Base-by-base conservation (phyloP, 2,113 vertebrate genomes). In the Alethe castanea region DNA sequence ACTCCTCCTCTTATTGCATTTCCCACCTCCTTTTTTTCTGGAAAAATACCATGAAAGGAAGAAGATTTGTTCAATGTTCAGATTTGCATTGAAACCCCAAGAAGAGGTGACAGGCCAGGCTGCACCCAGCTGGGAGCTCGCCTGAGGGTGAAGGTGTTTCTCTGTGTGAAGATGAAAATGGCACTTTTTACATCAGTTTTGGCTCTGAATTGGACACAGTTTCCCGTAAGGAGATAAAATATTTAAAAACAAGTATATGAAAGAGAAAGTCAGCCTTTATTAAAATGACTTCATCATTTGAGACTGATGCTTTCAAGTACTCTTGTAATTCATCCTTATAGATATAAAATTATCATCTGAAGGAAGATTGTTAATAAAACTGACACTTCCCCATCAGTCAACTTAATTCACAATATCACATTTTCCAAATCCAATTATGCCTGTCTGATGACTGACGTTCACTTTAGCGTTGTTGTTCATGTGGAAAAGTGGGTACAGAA, bases 361-460 rank as follows among this genome's bases (percentile, higher is more conserved):
- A 92, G 92, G 91, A 93, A 95, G 95, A 84, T 62, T 92, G 94
- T 97, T 97, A 94, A 96, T 95, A 95, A 96, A 96, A 94, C 81
- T 87, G 97, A 95, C 96, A 84, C 86, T 92, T 96, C 91, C 83
- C 97, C 92, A 95, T 98, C 97, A 94, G 95, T 97, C 97, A 97
- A 47, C 92, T 92, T 96, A 94, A 97, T 92, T 96, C 97, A 91
- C 97, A 96, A 72, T 66, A 72, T 38, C 95, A 88, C 96, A 87
- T 93, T 96, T 92, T 85, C 95, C 84, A 81, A 60, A 96, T 90
- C 95, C 96, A 96, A 89, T 97, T 95, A 95, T 14, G 94, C 35
- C 88, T 91, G 95, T 66, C 96, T 85, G 90, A 92, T 86, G 94
- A 94, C 83, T 95, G 97, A 94, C 93, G 78, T 72, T 87, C 18